Conservation (phyloP, 2,888 invertebrate species). For the Dasypogon diadema region DNA sequence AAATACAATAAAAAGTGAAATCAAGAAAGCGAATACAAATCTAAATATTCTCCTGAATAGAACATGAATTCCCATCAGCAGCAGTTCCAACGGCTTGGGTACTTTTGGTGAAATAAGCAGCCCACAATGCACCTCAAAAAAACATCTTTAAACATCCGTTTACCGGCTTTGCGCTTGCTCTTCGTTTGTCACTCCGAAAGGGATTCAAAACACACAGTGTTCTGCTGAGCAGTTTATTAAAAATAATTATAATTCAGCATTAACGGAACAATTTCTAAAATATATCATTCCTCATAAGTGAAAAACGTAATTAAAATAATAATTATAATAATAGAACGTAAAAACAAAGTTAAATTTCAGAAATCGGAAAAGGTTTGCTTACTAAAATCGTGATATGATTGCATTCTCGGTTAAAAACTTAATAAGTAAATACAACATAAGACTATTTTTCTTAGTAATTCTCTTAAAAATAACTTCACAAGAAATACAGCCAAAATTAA, state of each 20-base stretch:
- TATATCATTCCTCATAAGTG: background rate
- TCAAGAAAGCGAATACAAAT: no score
- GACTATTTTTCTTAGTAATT: background rate
- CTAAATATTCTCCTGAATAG: no score
- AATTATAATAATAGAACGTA: background rate
- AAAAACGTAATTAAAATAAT: background rate
- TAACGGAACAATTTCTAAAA: background rate
- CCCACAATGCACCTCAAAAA: no score
- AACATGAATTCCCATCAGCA: no score
- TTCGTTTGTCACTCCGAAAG: no score
- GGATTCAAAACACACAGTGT: background rate
- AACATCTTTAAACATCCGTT: no score
- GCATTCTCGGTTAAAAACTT: conserved; percentile 46
- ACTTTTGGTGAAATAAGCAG: no score
- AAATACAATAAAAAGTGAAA: no score
- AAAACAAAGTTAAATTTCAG: background rate
- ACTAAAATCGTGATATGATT: conserved; percentile 43
- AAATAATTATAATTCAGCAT: conserved; percentile 12
- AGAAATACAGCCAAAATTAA: conserved; percentile 26
- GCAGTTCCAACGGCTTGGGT: no score
- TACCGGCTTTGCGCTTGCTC: no score
- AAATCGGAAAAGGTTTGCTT: background rate
- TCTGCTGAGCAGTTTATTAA: conserved; percentile 26
- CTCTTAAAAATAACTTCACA: conserved; percentile 6
- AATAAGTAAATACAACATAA: conserved; percentile 18